A percentile compares a stretch with the other conserved stretches of the same genome.
Evolutionary conservation across 64 coral and sea anemone species (phyloP).

Genomic region (Hydrozoanthus tunicans): DNA sequence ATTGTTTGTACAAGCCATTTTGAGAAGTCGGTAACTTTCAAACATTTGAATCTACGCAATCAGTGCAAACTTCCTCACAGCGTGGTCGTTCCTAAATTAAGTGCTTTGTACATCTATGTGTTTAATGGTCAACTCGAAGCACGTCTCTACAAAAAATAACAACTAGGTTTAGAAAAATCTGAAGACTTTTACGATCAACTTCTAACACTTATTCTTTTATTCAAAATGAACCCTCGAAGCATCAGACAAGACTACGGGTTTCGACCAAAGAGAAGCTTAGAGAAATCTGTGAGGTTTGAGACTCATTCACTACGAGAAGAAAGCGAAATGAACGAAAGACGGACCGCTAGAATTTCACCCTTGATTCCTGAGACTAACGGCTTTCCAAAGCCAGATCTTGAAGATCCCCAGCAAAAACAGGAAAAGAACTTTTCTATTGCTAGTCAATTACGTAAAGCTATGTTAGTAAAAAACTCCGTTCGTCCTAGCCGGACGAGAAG

Average conservation of each 20-base stretch:
- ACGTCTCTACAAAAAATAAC: not conserved
- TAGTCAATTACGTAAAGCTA: slow-evolving; percentile 65
- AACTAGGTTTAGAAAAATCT: not conserved
- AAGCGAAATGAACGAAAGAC: slow-evolving; percentile 51
- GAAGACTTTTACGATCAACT: not conserved
- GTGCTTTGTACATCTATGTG: not conserved
- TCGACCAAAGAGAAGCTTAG: slow-evolving; percentile 24
- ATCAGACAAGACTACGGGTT: not conserved
- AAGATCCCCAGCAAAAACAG: slow-evolving; percentile 30
- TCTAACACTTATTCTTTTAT: not conserved
- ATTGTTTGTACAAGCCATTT: slow-evolving; percentile 49
- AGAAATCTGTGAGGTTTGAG: slow-evolving; percentile 50
- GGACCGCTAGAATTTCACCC: not conserved
- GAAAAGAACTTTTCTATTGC: slow-evolving; percentile 50
- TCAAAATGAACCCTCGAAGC: slow-evolving; percentile 36
- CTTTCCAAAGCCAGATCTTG: slow-evolving; percentile 43
- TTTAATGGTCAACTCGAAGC: not conserved
- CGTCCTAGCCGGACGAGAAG: slow-evolving; percentile 57
- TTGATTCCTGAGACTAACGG: slow-evolving; percentile 33
- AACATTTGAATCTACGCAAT: slow-evolving; percentile 32
- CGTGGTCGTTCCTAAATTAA: not conserved
- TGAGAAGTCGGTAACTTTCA: slow-evolving; percentile 24
- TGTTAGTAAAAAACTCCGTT: slow-evolving; percentile 69
- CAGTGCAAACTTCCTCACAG: not conserved
- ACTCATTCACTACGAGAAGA: not conserved